Base-by-base conservation (phyloP, 2,797 vertebrate genomes). In the Rhabdomys pumilio region DNA sequence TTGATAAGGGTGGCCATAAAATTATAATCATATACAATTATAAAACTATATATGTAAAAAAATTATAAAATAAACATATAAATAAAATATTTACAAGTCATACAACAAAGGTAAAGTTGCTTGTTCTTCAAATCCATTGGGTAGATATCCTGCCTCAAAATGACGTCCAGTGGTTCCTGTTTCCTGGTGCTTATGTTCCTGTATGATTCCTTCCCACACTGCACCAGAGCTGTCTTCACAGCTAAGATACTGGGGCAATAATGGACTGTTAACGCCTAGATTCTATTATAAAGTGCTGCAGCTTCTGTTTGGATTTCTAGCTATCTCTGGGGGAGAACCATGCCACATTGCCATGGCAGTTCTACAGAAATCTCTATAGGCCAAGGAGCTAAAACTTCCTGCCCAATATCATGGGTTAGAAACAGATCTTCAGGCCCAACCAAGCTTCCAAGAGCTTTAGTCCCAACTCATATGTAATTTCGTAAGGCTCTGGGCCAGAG, bases 251-350 rank as follows among this genome's bases (percentile, higher is more conserved):
- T 29, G 44, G 17, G 34, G 69, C 38, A 73, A 50, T 61, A 14
- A 38, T 9, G 20, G 8, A 34, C 17, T 9, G 19, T 59, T 26
- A 50, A 34, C 75, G 59, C 41, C 84, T 85, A 85, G 44, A 69
- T 81, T 75, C 9, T 2, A 31, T 89, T 82, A 34, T 67, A 31
- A 90, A 53, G 79, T 55, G 88, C 0, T 9, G 3, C 6, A 53
- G 26, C 57, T 86, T 94, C 85, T 72, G 44, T 31, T 76, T 72
- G 85, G 67, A 34, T 92, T 96, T 88, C 22, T 82, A 41, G 38
- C n/a, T 87, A 24, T 57, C 63, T 84, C 59, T 95, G 65, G 13
- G 34, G 1, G 3, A 47, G n/a, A 38, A n/a, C 20, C 38, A 26
- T 13, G 13, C 26, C 12, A 50, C 34, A 26, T 2, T 7, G 10